These are phyloP conservation scores for Trachemys scripta DNA, from an alignment of 2,113 vertebrate genomes.

Conservation along the genomic window DNA sequence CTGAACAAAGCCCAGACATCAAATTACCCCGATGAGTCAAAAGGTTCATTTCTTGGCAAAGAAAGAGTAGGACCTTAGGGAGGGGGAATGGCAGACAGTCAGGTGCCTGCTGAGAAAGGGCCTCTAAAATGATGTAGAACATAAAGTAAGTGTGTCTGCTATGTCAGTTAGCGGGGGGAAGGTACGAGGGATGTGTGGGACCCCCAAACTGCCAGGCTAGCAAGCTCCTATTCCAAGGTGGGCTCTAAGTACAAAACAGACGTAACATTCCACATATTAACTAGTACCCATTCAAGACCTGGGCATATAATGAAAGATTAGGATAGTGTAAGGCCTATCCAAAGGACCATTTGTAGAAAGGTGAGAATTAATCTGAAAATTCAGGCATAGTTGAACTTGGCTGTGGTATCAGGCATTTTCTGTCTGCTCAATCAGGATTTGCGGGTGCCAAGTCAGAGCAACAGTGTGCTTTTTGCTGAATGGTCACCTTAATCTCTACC, in stretches of 20 bases:
- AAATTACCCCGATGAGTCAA: background rate
- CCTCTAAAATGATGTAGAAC: background rate
- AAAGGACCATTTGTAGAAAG: background rate
- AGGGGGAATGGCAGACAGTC: background rate
- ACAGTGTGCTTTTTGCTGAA: background rate
- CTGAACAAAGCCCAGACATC: fast-evolving
- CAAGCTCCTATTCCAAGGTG: background rate
- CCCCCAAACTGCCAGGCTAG: background rate
- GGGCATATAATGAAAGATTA: background rate
- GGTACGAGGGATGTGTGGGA: background rate
- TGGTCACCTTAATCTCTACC: background rate
- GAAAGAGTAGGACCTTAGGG: background rate
- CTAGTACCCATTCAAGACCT: background rate
- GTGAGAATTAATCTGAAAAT: background rate
- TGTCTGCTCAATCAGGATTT: background rate
- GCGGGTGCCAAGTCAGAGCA: background rate
- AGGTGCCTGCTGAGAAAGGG: background rate
- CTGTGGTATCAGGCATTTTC: background rate
- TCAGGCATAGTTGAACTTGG: background rate
- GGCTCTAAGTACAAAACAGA: background rate
- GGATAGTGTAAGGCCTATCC: background rate
- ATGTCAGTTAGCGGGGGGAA: background rate
- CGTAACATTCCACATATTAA: background rate
- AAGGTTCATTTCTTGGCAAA: background rate
- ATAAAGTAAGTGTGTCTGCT: too few relatives aligned